These are phyloP conservation scores for Apogon hyalosoma DNA, from an alignment of 2,797 vertebrate genomes.

Conservation along the genomic window DNA sequence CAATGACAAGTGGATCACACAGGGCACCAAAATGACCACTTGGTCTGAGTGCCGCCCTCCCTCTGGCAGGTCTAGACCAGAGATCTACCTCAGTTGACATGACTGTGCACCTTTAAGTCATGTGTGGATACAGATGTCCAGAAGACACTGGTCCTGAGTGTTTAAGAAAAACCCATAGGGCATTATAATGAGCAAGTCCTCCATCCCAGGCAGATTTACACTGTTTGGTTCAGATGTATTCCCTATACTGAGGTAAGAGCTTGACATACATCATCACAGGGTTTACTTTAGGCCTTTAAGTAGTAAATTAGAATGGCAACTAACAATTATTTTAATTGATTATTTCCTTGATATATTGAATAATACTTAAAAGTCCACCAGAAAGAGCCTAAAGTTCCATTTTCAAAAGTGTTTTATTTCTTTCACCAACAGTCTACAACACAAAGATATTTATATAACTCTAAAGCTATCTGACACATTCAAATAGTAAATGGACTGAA, in stretches of 20 bases:
- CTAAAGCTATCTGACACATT: too few relatives aligned
- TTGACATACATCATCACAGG: not conserved
- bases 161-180: not conserved
- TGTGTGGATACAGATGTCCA: not conserved
- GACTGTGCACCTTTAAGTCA: not conserved
- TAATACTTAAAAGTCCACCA: too few relatives aligned
- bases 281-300: not conserved
- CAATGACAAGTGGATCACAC: constrained; percentile 61
- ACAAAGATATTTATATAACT: too few relatives aligned
- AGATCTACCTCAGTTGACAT: not conserved
- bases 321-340: too few relatives aligned
- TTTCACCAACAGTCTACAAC: too few relatives aligned
- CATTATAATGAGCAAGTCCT: not conserved
- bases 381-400: too few relatives aligned
- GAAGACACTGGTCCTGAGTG: too few relatives aligned
- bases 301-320: not conserved
- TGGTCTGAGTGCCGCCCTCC: constrained; percentile 14
- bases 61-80: constrained; percentile 4
- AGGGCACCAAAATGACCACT: constrained; percentile 23
- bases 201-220: not conserved
- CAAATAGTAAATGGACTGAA: too few relatives aligned
- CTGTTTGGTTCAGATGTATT: too few relatives aligned
- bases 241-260: not conserved
- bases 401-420: too few relatives aligned
- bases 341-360: too few relatives aligned